Evolutionary conservation across 2,888 invertebrate species (phyloP).

Genomic region (Drosophila rellima): DNA sequence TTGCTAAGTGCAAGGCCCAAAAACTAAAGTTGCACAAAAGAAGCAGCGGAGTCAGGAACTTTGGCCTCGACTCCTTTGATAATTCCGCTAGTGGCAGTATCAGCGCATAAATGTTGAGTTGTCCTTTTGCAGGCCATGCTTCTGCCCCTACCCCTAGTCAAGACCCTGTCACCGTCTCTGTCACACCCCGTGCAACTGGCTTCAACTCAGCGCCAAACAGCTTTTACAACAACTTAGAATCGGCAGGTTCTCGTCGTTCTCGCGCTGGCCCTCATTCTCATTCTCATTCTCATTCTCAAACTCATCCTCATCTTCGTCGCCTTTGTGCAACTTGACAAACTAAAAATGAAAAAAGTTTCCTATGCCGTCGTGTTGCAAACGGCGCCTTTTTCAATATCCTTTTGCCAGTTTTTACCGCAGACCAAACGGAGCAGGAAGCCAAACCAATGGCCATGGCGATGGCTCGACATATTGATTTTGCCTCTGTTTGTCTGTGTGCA

Average conservation of each 20-base stretch:
- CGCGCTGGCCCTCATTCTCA: neutral
- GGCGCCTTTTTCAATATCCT: slow-evolving; percentile 78
- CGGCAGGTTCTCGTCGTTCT: slow-evolving; percentile 37
- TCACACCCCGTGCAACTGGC: slow-evolving; percentile 8
- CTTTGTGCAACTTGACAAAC: slow-evolving; percentile 79
- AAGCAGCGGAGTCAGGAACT: slow-evolving; percentile 19
- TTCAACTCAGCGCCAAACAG: slow-evolving; percentile 21
- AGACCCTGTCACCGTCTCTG: neutral
- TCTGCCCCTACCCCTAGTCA: neutral
- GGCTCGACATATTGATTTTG: slow-evolving; percentile 73
- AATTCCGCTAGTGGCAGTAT: slow-evolving; percentile 9
- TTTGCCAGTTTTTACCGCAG: slow-evolving; percentile 44
- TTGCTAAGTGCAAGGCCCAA: slow-evolving; percentile 20
- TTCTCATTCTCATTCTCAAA: neutral
- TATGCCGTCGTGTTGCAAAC: slow-evolving; percentile 68
- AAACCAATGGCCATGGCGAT: slow-evolving; percentile 38
- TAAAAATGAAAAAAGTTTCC: slow-evolving; percentile 81
- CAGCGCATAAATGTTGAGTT: slow-evolving; percentile 68
- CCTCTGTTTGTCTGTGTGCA: neutral
- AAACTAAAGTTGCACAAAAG: slow-evolving; percentile 46
- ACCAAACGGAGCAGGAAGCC: slow-evolving; percentile 44
- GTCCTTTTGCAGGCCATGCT: slow-evolving; percentile 34
- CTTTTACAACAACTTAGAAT: slow-evolving; percentile 62
- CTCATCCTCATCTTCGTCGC: slow-evolving; percentile 21
- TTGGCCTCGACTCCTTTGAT: slow-evolving; percentile 27